Evolutionary conservation across 2,113 vertebrate species (phyloP).

Genomic region (Potamarius usumacintae): DNA sequence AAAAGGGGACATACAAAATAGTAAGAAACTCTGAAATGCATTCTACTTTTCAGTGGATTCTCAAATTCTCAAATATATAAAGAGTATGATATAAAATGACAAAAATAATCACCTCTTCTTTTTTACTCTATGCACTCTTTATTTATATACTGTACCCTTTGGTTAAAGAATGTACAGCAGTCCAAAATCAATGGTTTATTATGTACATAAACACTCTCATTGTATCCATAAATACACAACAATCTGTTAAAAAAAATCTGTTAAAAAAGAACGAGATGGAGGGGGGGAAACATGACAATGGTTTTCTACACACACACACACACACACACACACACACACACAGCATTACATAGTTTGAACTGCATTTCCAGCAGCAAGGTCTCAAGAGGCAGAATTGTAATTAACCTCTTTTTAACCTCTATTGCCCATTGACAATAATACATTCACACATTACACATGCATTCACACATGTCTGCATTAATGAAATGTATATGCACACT

Average conservation of each 20-base stretch:
- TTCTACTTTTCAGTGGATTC: too few species aligned
- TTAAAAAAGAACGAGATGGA: not conserved
- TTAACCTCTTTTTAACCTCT: not conserved
- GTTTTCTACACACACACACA: not conserved
- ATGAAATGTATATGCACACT: constrained; percentile 64
- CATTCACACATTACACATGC: constrained; percentile 20
- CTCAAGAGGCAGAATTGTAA: constrained; percentile 12
- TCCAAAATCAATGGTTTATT: not conserved
- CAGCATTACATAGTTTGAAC: not conserved
- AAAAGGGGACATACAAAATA: too few species aligned
- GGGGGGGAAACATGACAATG: not conserved
- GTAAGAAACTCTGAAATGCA: too few species aligned
- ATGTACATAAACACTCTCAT: not conserved
- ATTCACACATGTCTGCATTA: constrained; percentile 64
- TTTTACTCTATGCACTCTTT: not conserved
- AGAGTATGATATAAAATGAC: not conserved
- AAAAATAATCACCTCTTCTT: too few species aligned
- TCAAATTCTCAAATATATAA: too few species aligned
- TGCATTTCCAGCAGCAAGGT: constrained; percentile 15
- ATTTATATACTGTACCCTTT: not conserved
- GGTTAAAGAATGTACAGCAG: not conserved
- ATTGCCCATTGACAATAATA: too few species aligned
- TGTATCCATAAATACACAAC: not conserved
- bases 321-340: not conserved
- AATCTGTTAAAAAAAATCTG: not conserved